Base-by-base conservation (phyloP, 30 jellyfish, hydroid and myxozoan species). In the Calvadosia cruxmelitensis region DNA sequence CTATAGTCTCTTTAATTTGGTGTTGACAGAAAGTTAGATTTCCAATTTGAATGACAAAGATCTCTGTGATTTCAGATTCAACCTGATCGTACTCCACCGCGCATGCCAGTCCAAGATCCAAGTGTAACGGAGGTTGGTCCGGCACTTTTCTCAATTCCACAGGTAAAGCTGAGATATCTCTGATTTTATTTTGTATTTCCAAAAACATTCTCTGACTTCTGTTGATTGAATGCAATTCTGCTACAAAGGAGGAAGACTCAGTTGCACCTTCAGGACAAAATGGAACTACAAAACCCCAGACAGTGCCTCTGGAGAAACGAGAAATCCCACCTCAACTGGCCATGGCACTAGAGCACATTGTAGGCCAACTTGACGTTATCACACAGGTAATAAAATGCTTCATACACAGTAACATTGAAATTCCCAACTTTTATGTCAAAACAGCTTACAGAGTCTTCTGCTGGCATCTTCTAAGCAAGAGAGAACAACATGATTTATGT, bases 311-410 rank as follows among this genome's bases (percentile, higher is more conserved):
- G 3, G 99, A 91, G 63, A 78, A 95, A 74, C 61, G 99, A 26
- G 99, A 91, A 33, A 91, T 91, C 33, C 95, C 99, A 3, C 99
- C 99, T 27, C 99, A 91, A 51, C 78, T 91, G 0, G 90, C 99
- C 27, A 93, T 86, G 27, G 82, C 99, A 26, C 64, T 91, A 48
- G 99, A 91, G 34, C 99, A 91, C 72, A 91, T 91, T 49, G 99
- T 91, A 33, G 94, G 95, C 7, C 99, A 91, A 67, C 85, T 91
- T 34, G 99, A 91, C 75, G 95, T 91, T 69, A 91, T 91, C 20
- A 91, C 99, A 1, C 99, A 91, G 99, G 99, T 91, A 53, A 16
- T 67, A 27, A n/a, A n/a, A n/a, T n/a, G n/a, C n/a, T n/a, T n/a
- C n/a, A n/a, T n/a, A n/a, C n/a, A n/a, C n/a, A n/a, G n/a, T n/a